Conservation (phyloP, 2,888 invertebrate genomes). For the Noctua janthe region DNA sequence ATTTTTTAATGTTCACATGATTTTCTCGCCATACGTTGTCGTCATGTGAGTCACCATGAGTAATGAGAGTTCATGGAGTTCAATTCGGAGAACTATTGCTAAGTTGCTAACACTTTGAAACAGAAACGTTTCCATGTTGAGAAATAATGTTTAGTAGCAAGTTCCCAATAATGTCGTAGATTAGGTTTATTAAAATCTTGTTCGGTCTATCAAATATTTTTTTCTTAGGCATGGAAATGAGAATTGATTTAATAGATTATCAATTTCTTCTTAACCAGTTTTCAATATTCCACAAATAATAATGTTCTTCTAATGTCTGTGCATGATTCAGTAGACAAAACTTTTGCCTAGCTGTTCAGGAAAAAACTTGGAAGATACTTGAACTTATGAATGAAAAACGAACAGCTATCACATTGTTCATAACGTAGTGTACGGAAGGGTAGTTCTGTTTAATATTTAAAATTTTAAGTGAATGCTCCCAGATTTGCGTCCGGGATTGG, state of each 20-base stretch:
- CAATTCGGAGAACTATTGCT: constrained; percentile 32
- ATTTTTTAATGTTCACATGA: constrained; percentile 16
- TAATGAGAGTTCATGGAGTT: constrained; percentile 47
- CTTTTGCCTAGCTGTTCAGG: background rate
- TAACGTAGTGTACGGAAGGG: constrained; percentile 1
- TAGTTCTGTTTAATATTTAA: constrained; percentile 42
- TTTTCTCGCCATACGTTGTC: constrained; percentile 22
- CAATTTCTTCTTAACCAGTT: background rate
- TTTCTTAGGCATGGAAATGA: background rate
- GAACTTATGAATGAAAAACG: background rate
- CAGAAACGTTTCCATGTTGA: background rate
- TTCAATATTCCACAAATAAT: background rate
- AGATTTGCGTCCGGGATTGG: constrained; percentile 68
- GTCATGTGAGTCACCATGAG: constrained; percentile 32
- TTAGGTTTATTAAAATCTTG: background rate
- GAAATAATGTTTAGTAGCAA: background rate
- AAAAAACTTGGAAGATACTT: background rate
- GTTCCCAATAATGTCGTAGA: background rate
- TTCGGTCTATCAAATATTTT: background rate
- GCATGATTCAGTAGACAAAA: background rate
- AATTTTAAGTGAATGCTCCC: constrained; percentile 30
- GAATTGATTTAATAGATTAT: background rate
- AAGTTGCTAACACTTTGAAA: constrained; percentile 13
- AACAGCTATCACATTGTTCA: constrained; percentile 4
- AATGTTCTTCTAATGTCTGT: background rate